Evolutionary conservation across 2,888 invertebrate genomes (phyloP).

Genomic region (Rapana venosa): DNA sequence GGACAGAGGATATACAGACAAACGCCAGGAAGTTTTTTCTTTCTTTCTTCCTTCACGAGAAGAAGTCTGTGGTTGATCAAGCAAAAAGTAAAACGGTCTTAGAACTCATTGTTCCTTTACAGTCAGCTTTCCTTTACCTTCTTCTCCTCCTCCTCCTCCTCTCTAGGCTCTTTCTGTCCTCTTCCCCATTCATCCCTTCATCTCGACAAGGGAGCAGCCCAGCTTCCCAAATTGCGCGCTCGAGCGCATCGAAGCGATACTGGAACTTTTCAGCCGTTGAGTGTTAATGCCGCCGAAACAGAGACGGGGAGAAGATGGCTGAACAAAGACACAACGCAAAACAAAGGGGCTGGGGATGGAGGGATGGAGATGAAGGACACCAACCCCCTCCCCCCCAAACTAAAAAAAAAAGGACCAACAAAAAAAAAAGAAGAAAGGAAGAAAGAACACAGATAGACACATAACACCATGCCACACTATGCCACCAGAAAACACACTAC

Average conservation of each 20-base stretch:
- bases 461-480: neutral
- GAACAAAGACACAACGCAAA: neutral
- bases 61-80: neutral
- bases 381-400: too few relatives aligned
- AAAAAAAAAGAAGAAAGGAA: neutral
- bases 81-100: neutral
- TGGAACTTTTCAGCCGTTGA: conserved; percentile 15
- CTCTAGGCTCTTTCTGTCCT: neutral
- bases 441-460: neutral
- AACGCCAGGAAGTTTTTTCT: neutral
- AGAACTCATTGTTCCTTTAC: neutral
- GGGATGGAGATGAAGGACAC: neutral
- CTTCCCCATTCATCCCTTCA: neutral
- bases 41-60: neutral
- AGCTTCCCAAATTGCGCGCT: conserved; percentile 8
- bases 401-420: neutral
- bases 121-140: neutral
- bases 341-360: neutral
- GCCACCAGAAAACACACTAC: neutral
- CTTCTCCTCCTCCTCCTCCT: neutral
- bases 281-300: conserved; percentile 1
- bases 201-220: neutral
- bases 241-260: neutral
- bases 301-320: conserved; percentile 3
- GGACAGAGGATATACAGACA: neutral